These are phyloP conservation scores for Cettia cetti DNA, from an alignment of 2,113 vertebrate genomes.

Conservation along the genomic window DNA sequence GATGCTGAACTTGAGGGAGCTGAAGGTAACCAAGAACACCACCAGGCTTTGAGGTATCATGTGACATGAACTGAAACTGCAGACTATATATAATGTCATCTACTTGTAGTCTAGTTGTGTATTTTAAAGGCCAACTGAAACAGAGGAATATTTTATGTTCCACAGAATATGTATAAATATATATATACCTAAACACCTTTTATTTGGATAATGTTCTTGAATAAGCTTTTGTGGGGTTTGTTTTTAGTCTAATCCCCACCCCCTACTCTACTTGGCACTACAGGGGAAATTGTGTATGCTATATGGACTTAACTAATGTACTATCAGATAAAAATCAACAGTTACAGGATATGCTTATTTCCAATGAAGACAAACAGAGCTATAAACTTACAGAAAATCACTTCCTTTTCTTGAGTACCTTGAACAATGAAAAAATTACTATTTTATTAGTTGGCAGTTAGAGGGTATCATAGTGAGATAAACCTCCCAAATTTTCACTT, in stretches of 20 bases:
- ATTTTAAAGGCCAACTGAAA: neutral
- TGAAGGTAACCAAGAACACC: neutral
- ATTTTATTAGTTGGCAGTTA: neutral
- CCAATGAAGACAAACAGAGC: neutral
- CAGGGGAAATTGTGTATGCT: neutral
- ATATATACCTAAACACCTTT: neutral
- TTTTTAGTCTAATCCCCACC: accelerated
- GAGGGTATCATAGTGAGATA: neutral
- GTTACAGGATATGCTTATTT: neutral
- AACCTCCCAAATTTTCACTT: neutral
- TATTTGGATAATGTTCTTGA: neutral
- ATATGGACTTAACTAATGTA: neutral
- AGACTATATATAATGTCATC: neutral
- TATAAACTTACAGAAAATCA: neutral
- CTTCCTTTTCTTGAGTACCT: neutral
- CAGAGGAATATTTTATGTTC: neutral
- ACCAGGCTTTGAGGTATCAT: neutral
- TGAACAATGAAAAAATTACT: neutral
- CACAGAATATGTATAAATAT: neutral
- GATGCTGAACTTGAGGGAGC: neutral
- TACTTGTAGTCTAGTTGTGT: neutral
- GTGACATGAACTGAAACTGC: neutral
- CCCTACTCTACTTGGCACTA: neutral
- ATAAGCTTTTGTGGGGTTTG: neutral
- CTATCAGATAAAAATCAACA: neutral